Evolutionary conservation across 2,888 invertebrate species (phyloP), one percentile per base, ranked within the genome.

Genomic region (Lamproptera curius): DNA sequence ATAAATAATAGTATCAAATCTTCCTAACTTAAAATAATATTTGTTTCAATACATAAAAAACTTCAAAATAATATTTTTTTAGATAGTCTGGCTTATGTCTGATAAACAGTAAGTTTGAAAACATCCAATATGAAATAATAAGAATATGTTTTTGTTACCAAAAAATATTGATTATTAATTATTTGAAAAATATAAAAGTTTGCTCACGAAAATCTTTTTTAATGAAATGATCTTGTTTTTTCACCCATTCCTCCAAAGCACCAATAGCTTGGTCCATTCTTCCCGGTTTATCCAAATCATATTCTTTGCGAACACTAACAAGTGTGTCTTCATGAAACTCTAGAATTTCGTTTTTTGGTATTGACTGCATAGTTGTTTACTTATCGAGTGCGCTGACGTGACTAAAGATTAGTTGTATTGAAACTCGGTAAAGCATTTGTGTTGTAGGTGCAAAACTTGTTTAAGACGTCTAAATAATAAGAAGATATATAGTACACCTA

Each of bases 151-250:
- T n/a, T n/a, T n/a, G n/a, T n/a, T n/a, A n/a, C n/a, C n/a, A n/a
- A n/a, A n/a, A n/a, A n/a, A n/a, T n/a, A n/a, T n/a, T n/a, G n/a
- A n/a, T n/a, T n/a, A n/a, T n/a, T n/a, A n/a, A n/a, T n/a, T n/a
- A n/a, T n/a, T n/a, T n/a, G n/a, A n/a, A n/a, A n/a, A n/a, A n/a
- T n/a, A n/a, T n/a, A n/a, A n/a, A n/a, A n/a, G 16, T 26, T 34
- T 10, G 65, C 73, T 69, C 51, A 76, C 79, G 54, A 47, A 65
- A 74, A 13, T 65, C 54, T 45, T 63, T 74, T 6, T 54, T 62
- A 0, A 57, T 47, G 36, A 76, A 71, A 54, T 76, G 74, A 0
- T 63, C 53, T 46, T 76, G 75, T 42, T 73, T 68, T 6, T 57
- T 50, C 3, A 71, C 51, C 76, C 76, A 76, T 4, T 65, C 59